Percentiles rank a stretch among this genome's conserved stretches.
phyloP scores from a whole-genome alignment of 2,797 vertebrate genomes.

The Pseudochirops cupreus region DNA sequence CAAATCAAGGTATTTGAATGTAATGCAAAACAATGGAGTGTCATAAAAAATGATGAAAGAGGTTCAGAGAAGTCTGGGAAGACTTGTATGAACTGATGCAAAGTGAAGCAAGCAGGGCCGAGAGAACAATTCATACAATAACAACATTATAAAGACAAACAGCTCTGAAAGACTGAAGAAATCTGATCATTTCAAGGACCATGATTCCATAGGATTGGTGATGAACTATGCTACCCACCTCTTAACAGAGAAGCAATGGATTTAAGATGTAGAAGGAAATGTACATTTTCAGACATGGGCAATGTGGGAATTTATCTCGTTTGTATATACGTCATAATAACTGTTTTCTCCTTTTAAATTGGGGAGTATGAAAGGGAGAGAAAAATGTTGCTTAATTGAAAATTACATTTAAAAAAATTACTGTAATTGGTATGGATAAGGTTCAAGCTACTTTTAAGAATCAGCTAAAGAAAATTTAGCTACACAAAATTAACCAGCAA shows the following conservation, averaged over 20 bases:
- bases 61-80: background rate
- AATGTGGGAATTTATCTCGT: background rate
- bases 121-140: background rate
- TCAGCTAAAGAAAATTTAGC: background rate
- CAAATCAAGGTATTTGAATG: background rate
- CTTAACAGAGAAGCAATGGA: background rate
- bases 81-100: background rate
- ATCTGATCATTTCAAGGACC: background rate
- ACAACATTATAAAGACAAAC: background rate
- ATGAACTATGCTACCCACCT: background rate
- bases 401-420: background rate
- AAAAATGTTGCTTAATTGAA: background rate
- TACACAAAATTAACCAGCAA: background rate
- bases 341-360: background rate
- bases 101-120: background rate
- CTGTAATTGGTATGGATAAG: background rate
- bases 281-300: background rate
- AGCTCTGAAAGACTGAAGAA: background rate
- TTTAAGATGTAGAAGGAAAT: background rate
- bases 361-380: background rate
- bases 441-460: constrained; percentile 1
- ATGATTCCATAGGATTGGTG: background rate
- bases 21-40: background rate
- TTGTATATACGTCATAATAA: background rate
- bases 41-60: background rate